Conservation (phyloP, 2,888 invertebrate genomes). For the Perizoma flavofasciatum region DNA sequence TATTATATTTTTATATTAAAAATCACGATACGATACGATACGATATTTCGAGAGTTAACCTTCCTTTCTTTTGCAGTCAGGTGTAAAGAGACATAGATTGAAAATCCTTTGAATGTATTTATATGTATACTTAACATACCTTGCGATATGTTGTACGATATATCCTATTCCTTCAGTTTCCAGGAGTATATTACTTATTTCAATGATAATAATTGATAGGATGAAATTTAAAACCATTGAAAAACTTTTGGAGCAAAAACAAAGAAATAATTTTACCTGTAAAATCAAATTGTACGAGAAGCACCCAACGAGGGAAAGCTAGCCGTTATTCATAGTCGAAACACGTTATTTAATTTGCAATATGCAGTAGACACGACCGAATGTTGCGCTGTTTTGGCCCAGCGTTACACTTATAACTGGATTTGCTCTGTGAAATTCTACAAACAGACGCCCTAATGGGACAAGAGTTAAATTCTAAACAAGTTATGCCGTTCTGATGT, state of each 20-base stretch:
- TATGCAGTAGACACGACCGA: conserved; percentile 67
- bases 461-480: conserved; percentile 71
- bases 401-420: conserved; percentile 73
- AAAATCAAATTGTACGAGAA: conserved; percentile 51
- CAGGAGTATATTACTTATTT: too few relatives aligned
- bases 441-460: conserved; percentile 68
- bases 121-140: too few relatives aligned
- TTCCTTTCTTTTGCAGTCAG: too few relatives aligned
- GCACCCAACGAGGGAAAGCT: conserved; percentile 46
- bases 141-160: too few relatives aligned
- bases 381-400: conserved; percentile 68
- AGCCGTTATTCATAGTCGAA: conserved; percentile 67
- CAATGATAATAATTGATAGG: conserved; percentile 3
- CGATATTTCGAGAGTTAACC: too few relatives aligned
- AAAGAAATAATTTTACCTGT: conserved; percentile 51
- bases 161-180: too few relatives aligned
- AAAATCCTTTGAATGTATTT: too few relatives aligned
- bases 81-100: too few relatives aligned
- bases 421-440: conserved; percentile 74
- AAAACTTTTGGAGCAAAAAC: conserved; percentile 33
- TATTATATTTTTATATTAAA: too few relatives aligned
- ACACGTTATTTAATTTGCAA: conserved; percentile 78
- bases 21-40: too few relatives aligned
- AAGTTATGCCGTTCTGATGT: conserved; percentile 49
- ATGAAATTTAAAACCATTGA: conserved; percentile 24